Evolutionary conservation across 2,888 invertebrate species (phyloP), one percentile per base, ranked within the genome.

Genomic region (Stenurella melanura): DNA sequence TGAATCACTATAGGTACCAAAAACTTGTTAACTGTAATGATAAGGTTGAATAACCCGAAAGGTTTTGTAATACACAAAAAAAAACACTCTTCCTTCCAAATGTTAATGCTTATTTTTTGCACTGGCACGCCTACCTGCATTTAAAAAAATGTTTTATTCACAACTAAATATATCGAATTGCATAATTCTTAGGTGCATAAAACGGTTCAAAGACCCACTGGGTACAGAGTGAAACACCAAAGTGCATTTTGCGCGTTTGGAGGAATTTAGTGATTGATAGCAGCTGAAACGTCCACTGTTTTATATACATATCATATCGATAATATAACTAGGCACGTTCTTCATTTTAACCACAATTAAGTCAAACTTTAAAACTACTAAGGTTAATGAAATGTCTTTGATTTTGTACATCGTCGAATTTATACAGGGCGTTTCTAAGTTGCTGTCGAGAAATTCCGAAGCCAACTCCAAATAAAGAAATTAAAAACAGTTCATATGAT

Each of bases 1-100:
- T 80, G 81, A 80, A 78, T 82, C 80, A 80, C 74, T 72, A 34
- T 30, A 63, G 71, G 77, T 72, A 76, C 75, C 76, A 78, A 79
- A 80, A 82, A 79, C 73, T 79, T 18, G 74, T 71, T 64, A 75
- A 73, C 71, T 72, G 71, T 72, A 72, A 38, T 54, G 63, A 17
- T 66, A 73, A 77, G 75, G 80, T 80, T 80, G 80, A 80, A 80
- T 76, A 73, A 80, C 76, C 67, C 67, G 38, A 42, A 42, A 26
- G 64, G 50, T 69, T 69, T 67, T 67, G 67, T 67, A 67, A 67
- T 54, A 54, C 54, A 54, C 54, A 67, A 67, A 69, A 67, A 69
- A 66, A 69, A 69, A 69, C 58, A 19, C 69, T 69, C 69, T 69
- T 69, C 69, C 69, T 69, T 69, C 69, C 69, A 30, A 58, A 69